These are phyloP conservation scores for Xiphophorus maculatus DNA, from an alignment of 2,113 vertebrate species.

Conservation along the genomic window DNA sequence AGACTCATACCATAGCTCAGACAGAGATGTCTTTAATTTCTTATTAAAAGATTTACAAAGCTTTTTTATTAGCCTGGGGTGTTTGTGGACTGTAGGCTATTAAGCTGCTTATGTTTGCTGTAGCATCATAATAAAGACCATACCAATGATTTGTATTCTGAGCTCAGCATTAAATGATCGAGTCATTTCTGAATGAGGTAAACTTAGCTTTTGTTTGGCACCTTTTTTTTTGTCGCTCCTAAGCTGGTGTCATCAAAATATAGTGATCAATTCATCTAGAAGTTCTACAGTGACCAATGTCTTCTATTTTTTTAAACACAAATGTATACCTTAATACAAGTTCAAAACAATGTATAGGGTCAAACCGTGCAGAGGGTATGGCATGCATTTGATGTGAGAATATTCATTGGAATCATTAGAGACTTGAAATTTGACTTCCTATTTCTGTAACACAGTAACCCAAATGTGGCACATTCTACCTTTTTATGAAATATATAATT, in stretches of 20 bases:
- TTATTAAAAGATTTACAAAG: not conserved
- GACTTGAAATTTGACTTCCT: too few relatives aligned
- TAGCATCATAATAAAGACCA: not conserved
- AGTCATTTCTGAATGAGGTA: too few relatives aligned
- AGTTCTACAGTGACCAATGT: not conserved
- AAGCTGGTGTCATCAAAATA: not conserved
- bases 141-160: too few relatives aligned
- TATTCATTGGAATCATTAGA: too few relatives aligned
- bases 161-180: too few relatives aligned
- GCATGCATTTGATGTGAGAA: too few relatives aligned
- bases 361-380: too few relatives aligned
- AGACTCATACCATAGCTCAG: not conserved
- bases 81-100: not conserved
- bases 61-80: not conserved
- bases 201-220: not conserved
- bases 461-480: not conserved
- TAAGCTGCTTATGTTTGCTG: not conserved
- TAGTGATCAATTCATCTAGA: not conserved
- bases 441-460: not conserved
- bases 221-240: not conserved
- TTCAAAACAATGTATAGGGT: too few relatives aligned
- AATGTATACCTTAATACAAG: not conserved
- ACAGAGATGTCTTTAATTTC: not conserved
- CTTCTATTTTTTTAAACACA: not conserved
- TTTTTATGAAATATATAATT: constrained; percentile 33